A percentile compares a stretch with the other conserved stretches of the same genome.
Evolutionary conservation across 2,113 vertebrate genomes (phyloP).

Genomic region (Pongo pygmaeus): DNA sequence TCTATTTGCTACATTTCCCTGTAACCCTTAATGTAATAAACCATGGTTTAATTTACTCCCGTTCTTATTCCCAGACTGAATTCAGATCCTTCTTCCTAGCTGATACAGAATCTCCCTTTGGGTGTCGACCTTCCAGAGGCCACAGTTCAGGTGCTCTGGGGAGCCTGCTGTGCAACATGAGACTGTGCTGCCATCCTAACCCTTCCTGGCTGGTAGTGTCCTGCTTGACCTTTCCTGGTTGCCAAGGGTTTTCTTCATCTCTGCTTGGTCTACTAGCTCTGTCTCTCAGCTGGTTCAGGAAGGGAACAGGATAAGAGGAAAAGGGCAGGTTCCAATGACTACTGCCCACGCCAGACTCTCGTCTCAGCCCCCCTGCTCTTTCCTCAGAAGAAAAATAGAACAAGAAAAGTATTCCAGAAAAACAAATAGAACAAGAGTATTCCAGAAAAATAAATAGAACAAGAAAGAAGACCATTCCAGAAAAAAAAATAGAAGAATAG

Average conservation of each 20-base stretch:
- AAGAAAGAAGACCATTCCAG: background rate
- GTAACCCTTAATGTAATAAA: background rate
- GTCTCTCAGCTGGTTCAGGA: background rate
- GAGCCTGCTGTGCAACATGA: background rate
- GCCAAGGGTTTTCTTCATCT: background rate
- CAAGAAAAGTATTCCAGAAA: no score
- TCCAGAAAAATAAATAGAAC: background rate
- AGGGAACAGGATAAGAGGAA: background rate
- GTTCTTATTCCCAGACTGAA: background rate
- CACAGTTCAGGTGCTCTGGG: background rate
- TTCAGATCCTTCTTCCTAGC: background rate
- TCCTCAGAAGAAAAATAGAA: background rate
- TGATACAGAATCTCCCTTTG: background rate
- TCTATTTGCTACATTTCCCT: background rate
- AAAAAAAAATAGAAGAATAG: background rate
- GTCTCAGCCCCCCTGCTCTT: background rate
- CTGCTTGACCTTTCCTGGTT: background rate
- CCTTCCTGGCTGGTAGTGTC: background rate
- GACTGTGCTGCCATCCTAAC: accelerated
- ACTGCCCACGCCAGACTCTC: background rate
- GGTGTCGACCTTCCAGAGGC: background rate
- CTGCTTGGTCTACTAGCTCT: background rate
- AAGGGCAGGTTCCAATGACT: background rate
- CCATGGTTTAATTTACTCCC: background rate
- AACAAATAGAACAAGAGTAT: background rate